phyloP scores from a whole-genome alignment of 2,113 vertebrate genomes.

The Seriola quinqueradiata region DNA sequence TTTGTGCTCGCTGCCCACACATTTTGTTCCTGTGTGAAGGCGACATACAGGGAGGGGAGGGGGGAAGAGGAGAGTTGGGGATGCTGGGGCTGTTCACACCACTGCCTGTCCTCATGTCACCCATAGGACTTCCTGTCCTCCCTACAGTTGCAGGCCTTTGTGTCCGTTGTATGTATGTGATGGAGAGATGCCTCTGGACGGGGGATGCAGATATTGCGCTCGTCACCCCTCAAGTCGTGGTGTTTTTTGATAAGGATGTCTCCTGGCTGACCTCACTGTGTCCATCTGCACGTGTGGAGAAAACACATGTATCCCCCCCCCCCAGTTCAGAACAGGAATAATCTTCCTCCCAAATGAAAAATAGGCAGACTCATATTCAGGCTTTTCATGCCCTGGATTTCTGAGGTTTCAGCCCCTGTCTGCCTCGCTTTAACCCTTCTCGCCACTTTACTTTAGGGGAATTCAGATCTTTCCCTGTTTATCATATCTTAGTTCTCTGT shows the following conservation, averaged over 20 bases:
- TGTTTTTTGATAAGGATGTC: conserved; percentile 62
- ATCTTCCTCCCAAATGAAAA: conserved; percentile 53
- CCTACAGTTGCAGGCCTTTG: conserved; percentile 41
- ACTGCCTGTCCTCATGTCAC: conserved; percentile 73
- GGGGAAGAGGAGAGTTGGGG: neutral
- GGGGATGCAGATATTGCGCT: conserved; percentile 19
- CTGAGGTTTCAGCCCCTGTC: conserved; percentile 42
- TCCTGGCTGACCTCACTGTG: conserved; percentile 52
- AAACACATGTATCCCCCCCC: conserved; percentile 37
- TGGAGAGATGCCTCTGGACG: conserved; percentile 41
- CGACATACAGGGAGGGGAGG: conserved; percentile 24
- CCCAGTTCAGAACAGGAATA: conserved; percentile 44
- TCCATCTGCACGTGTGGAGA: conserved; percentile 32
- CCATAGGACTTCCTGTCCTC: conserved; percentile 64
- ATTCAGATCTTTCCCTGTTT: conserved; percentile 61
- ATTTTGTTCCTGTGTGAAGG: conserved; percentile 70
- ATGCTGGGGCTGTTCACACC: conserved; percentile 50
- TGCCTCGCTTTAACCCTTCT: conserved; percentile 28
- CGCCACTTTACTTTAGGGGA: conserved; percentile 58
- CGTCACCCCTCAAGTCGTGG: conserved; percentile 26
- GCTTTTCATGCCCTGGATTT: conserved; percentile 50
- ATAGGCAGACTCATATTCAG: conserved; percentile 40
- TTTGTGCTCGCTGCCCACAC: conserved; percentile 78
- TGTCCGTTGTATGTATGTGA: conserved; percentile 62
- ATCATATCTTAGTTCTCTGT: conserved; percentile 57